Evolutionary conservation across 2,888 invertebrate species (phyloP).

Genomic region (Lochmaea capreae): DNA sequence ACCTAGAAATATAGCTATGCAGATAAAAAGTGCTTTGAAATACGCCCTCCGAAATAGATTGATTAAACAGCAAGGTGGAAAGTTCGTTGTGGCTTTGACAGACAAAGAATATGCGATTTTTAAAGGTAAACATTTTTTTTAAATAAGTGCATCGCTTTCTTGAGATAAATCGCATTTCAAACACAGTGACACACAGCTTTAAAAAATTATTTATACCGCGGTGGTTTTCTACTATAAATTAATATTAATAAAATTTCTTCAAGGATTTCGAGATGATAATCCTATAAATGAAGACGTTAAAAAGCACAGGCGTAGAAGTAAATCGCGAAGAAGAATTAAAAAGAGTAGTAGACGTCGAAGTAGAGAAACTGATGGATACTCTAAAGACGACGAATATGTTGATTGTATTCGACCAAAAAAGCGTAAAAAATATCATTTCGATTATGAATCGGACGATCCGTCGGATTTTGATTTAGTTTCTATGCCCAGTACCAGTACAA

Average conservation of each 20-base stretch:
- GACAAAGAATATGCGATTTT: constrained; percentile 48
- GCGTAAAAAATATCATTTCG: background rate
- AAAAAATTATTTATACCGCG: background rate
- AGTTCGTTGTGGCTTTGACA: constrained; percentile 46
- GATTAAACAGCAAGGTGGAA: constrained; percentile 48
- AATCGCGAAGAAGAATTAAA: constrained; percentile 6
- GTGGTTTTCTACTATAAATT: too few relatives aligned
- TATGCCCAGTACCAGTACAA: background rate
- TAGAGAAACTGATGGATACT: background rate
- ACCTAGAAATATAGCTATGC: constrained; percentile 49
- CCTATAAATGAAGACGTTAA: constrained; percentile 30
- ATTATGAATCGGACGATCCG: background rate
- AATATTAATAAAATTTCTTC: background rate
- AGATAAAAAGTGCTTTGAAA: constrained; percentile 51
- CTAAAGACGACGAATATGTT: background rate
- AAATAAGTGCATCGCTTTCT: background rate
- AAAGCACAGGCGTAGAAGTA: constrained; percentile 20
- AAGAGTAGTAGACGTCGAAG: constrained; percentile 7
- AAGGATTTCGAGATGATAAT: constrained; percentile 36
- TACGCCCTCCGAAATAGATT: constrained; percentile 52
- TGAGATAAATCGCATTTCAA: background rate
- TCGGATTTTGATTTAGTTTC: background rate
- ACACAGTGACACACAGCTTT: too few relatives aligned
- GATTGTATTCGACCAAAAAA: background rate
- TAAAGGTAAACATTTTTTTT: constrained; percentile 30